Evolutionary conservation across 2,113 vertebrate species (phyloP).

Genomic region (Ramphastos sulfuratus): DNA sequence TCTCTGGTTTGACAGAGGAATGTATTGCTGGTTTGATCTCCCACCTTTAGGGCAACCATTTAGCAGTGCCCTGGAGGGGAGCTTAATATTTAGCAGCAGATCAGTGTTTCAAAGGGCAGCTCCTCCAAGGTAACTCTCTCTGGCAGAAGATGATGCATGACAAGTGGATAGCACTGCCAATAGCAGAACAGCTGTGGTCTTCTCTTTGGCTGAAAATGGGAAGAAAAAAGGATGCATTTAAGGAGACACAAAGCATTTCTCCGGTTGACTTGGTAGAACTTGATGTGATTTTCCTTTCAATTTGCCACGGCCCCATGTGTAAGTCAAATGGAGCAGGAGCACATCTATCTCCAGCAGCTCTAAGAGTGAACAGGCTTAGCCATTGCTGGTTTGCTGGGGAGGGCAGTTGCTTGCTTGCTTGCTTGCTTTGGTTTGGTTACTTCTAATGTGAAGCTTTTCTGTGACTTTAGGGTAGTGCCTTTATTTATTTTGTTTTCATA

Average conservation of each 20-base stretch:
- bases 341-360: conserved; percentile 9
- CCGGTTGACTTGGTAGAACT: conserved; percentile 58
- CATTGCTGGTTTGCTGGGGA: neutral
- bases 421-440: neutral
- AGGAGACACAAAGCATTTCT: conserved; percentile 60
- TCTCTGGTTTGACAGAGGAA: too few species aligned
- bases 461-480: neutral
- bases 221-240: conserved; percentile 38
- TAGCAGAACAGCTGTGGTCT: neutral
- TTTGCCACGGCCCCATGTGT: conserved; percentile 60
- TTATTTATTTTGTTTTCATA: neutral
- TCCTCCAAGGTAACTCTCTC: neutral
- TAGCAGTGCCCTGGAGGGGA: neutral
- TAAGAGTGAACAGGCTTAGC: neutral
- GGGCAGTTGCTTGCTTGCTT: neutral
- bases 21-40: neutral
- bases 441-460: neutral
- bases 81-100: neutral
- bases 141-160: neutral
- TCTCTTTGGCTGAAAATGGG: neutral
- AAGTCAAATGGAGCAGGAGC: conserved; percentile 42
- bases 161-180: neutral
- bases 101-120: conserved; percentile 6
- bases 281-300: conserved; percentile 73
- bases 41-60: neutral